Evolutionary conservation across 2,113 vertebrate genomes (phyloP).

Genomic region (Opisthocomus hoazin): DNA sequence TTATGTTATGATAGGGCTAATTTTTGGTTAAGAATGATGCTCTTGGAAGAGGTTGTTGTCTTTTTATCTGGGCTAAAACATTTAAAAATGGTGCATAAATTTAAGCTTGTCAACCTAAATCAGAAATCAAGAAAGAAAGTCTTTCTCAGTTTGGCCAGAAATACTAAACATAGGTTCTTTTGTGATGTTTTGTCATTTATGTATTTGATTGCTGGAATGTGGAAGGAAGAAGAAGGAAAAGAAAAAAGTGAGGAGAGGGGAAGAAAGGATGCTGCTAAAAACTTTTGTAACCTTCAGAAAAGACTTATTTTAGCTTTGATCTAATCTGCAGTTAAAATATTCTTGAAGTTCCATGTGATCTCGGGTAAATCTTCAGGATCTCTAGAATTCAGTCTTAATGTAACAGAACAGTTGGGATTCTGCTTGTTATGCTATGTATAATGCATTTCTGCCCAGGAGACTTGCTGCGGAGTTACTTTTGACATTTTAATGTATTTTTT

Average conservation of each 20-base stretch:
- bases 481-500: not conserved
- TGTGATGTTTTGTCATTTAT: not conserved
- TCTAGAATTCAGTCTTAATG: not conserved
- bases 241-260: no score
- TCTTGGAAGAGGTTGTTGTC: not conserved
- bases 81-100: not conserved
- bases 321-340: not conserved
- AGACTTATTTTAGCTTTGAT: not conserved
- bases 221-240: not conserved
- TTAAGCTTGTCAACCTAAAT: not conserved
- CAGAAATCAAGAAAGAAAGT: not conserved
- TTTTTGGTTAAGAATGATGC: not conserved
- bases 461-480: not conserved
- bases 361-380: not conserved
- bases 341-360: not conserved
- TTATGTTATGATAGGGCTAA: not conserved
- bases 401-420: not conserved
- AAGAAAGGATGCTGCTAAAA: not conserved
- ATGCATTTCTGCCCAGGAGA: not conserved
- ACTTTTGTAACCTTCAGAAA: not conserved
- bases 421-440: not conserved
- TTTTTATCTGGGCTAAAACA: not conserved
- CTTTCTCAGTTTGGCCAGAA: not conserved
- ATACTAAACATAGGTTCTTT: not conserved
- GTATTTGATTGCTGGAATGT: not conserved